Evolutionary conservation across 2,797 vertebrate genomes (phyloP).

Genomic region (Aulostomus chinensis): DNA sequence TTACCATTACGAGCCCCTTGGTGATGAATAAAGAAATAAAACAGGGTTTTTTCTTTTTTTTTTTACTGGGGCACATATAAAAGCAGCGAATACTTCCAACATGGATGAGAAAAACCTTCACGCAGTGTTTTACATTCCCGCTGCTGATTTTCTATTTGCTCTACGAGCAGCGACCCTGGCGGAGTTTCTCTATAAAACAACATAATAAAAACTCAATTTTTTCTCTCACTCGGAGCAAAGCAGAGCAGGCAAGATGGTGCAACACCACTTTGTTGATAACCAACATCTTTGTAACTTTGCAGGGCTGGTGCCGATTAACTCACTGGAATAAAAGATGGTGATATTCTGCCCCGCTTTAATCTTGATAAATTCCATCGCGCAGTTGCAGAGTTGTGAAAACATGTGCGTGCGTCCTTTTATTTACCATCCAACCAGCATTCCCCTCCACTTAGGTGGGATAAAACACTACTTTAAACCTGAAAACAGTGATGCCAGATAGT

Average conservation of each 20-base stretch:
- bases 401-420: too few species aligned
- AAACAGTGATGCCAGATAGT: too few species aligned
- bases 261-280: conserved; percentile 43
- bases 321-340: conserved; percentile 26
- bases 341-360: conserved; percentile 5
- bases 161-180: background rate
- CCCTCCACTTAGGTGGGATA: too few species aligned
- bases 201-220: conserved; percentile 13
- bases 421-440: too few species aligned
- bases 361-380: background rate
- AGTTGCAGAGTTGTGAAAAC: conserved; percentile 14
- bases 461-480: too few species aligned
- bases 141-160: conserved; percentile 14
- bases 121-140: conserved; percentile 21
- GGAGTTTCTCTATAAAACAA: background rate
- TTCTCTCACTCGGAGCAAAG: conserved; percentile 5
- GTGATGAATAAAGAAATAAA: conserved; percentile 27
- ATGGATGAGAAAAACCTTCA: conserved; percentile 14
- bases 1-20: conserved; percentile 9
- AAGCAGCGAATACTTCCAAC: conserved; percentile 28
- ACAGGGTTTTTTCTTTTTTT: too few species aligned
- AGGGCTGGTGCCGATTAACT: conserved; percentile 11
- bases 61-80: conserved; percentile 19
- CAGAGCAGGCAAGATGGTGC: conserved; percentile 19
- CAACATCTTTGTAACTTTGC: conserved; percentile 34